Base-by-base conservation (phyloP, 2,113 vertebrate species). In the Eleginops maclovinus region DNA sequence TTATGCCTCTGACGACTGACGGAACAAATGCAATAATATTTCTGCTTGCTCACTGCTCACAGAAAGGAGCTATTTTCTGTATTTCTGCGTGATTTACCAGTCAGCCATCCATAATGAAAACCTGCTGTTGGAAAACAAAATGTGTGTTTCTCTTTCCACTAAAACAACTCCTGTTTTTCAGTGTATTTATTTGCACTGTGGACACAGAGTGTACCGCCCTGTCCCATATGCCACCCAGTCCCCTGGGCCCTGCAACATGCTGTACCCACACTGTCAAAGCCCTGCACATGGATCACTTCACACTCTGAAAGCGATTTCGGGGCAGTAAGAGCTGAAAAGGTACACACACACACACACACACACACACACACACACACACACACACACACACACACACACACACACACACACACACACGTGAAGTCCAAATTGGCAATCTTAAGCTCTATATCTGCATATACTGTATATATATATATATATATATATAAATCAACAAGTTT, bases 91-190 rank as follows among this genome's bases (percentile, higher is more conserved):
- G 40, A 55, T 49, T 28, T 31, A 41, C 28, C 68, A 56, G 31
- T 63, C 16, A 44, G 22, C 36, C 44, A 59, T 71, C 64, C 10
- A 4, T n/a, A 2, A 8, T 16, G 8, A 10, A 63, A 4, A 16
- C 36, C 56, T 74, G 62, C 66, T 24, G 26, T 77, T 68, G 16
- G 36, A 83, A 65, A 82, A 53, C 21, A 88, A 83, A 68, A 67
- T 9, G 44, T 47, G 51, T 58, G 55, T 58, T 84, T 93, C 49
- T 91, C 83, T 94, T 95, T 94, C 92, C 93, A 93, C 66, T 60
- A 17, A 70, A 83, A 58, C 65, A 40, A 68, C 67, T 43, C 44
- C 56, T 82, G 84, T 89, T 85, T 77, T 92, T 84, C 78, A 62
- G 49, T 69, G 60, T 91, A 70, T 93, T 86, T 93, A 78, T 94